Base-by-base conservation (phyloP, 2,113 vertebrate genomes). In the Laticauda laticaudata region DNA sequence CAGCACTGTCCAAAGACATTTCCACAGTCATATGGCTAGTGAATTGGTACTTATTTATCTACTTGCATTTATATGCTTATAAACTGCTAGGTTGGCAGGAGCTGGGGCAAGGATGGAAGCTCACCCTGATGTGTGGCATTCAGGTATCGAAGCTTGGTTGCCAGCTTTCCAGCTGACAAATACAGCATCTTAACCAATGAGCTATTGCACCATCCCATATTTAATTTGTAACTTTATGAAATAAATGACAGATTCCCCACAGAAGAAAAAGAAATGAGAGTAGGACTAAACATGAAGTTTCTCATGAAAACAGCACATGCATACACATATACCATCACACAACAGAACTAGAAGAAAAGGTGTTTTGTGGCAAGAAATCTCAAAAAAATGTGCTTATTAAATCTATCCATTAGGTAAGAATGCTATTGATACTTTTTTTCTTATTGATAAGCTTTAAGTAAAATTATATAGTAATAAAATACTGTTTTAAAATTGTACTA, bases 191-290 rank as follows among this genome's bases (percentile, higher is more conserved):
- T 64, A 29, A 64, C 59, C 59, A 61, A 23, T 61, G 59, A 61
- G 59, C 59, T 10, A 61, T 9, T 61, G 57, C 8, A 26, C 57
- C 3, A 26, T 2, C 8, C 57, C 57, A 11, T 26, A 61, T 61
- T 93, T 39, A 95, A 53, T 92, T 93, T 91, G 11, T 88, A 94
- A 91, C 94, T 96, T 92, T 89, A 81, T 92, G 91, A 45, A 92
- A 93, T 91, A 94, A 95, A 86, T 87, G 92, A 94, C 92, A 94
- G 34, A 69, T 69, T 69, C 90, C 87, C 12, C 93, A 88, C 87
- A 94, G 94, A 94, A 94, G 93, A 94, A 94, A 61, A 94, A 90
- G 94, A 96, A 95, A 94, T 91, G 93, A 93, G 55, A 96, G 55
- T 89, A n/a, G 8, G 93, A 94, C 26, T 29, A 51, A 87, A 53